Base-by-base conservation (phyloP, 2,888 invertebrate species). In the Tinea pellionella region DNA sequence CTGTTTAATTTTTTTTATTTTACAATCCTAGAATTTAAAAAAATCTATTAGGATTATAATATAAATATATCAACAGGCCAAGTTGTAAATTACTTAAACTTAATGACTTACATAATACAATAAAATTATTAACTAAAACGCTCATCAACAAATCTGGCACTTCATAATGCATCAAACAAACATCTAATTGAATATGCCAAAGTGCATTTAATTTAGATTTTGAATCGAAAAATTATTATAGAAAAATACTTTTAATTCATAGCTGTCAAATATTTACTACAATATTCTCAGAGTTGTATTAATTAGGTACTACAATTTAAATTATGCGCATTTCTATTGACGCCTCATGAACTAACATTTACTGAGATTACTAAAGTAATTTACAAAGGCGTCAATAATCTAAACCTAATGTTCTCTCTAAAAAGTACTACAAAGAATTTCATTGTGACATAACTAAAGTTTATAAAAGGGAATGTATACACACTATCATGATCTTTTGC, bases 21-120 rank as follows among this genome's bases (percentile, higher is more conserved):
- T 84, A 86, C 86, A 86, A 87, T 87, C 87, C 87, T 86, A 83
- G 83, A 87, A 86, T 85, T 86, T 84, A 84, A 63, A 61, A 65
- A 84, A 79, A 82, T 81, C 85, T 86, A 84, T 78, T 83, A 87
- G 86, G 87, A 87, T 87, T 81, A 83, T 82, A 80, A 83, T 85
- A 85, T 83, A 24, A 57, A 59, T 59, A 86, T 86, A 83, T 87
- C 82, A 87, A 87, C 86, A 86, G 85, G 79, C 83, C 86, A 82
- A 86, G 82, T 85, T 85, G 87, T 88, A 86, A 86, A 86, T 88
- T 86, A 85, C 85, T 88, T 87, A 85, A 88, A 87, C 86, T 86
- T 86, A 85, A 87, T 87, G 84, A 86, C 87, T 85, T 86, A 85
- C 80, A 85, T 76, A 84, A 84, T 86, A 85, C 78, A 85, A 86